phyloP scores from a whole-genome alignment of 2,888 invertebrate species.

The Acronicta aceris region DNA sequence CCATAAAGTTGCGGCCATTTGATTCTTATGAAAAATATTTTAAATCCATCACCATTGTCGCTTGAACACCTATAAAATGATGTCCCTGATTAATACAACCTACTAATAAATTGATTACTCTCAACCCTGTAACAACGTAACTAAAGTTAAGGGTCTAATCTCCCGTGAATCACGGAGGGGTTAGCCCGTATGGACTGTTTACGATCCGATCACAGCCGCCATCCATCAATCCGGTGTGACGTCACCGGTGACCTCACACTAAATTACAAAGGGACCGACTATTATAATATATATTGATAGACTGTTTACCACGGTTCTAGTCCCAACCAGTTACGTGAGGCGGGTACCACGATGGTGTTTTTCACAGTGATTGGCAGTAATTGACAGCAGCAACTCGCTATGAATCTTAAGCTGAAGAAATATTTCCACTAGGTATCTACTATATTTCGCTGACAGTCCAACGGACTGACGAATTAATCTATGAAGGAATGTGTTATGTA shows the following conservation, averaged over 20 bases:
- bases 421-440: conserved; percentile 25
- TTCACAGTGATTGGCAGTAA: conserved; percentile 59
- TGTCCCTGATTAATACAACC: background rate
- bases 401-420: conserved; percentile 49
- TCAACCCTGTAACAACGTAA: conserved; percentile 3
- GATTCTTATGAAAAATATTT: no score
- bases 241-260: conserved; percentile 50
- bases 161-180: conserved; percentile 26
- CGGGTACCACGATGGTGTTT: conserved; percentile 42
- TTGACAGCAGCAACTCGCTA: conserved; percentile 46
- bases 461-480: conserved; percentile 46
- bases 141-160: conserved; percentile 23
- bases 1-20: no score
- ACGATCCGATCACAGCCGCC: conserved; percentile 43
- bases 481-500: conserved; percentile 32
- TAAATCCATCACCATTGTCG: no score
- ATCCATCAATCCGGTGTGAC: conserved; percentile 60
- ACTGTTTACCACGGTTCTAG: conserved; percentile 31
- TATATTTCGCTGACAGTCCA: conserved; percentile 42
- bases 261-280: conserved; percentile 55
- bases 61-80: background rate
- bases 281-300: conserved; percentile 18
- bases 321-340: conserved; percentile 45
- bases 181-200: conserved; percentile 42
- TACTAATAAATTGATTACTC: background rate